These are phyloP conservation scores for Agrilus mali DNA, from an alignment of 2,888 invertebrate species.

Conservation along the genomic window DNA sequence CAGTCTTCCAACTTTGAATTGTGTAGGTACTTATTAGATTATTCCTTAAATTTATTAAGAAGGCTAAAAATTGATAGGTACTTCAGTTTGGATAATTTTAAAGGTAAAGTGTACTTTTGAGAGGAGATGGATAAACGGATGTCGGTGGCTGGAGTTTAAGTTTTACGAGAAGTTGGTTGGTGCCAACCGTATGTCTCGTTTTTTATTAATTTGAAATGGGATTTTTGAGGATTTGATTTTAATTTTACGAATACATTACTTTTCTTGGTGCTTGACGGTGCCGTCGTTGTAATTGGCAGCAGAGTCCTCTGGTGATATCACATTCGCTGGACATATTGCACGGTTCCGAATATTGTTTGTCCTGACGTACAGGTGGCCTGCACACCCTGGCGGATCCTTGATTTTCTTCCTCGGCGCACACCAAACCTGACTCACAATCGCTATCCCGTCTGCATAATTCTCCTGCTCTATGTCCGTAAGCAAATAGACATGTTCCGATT, in stretches of 20 bases:
- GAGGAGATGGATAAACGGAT: too few species aligned
- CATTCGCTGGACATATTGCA: constrained; percentile 75
- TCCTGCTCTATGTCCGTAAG: constrained; percentile 64
- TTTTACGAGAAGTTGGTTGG: too few species aligned
- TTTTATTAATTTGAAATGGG: too few species aligned
- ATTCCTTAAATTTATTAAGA: too few species aligned
- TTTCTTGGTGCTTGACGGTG: constrained; percentile 76
- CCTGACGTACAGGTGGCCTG: constrained; percentile 61
- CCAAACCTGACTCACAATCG: constrained; percentile 72
- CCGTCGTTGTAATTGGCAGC: constrained; percentile 76
- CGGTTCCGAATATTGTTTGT: constrained; percentile 75
- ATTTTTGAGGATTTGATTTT: too few species aligned
- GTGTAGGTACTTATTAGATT: too few species aligned
- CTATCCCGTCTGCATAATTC: constrained; percentile 72
- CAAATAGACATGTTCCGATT: constrained; percentile 52
- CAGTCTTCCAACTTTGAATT: too few species aligned
- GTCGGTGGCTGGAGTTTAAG: too few species aligned
- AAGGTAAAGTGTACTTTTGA: too few species aligned
- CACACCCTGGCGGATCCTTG: constrained; percentile 55
- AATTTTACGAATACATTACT: constrained; percentile 35
- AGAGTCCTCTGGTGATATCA: constrained; percentile 71
- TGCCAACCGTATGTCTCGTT: too few species aligned
- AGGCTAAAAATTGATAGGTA: too few species aligned
- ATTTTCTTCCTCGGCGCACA: constrained; percentile 61
- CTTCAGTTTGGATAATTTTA: too few species aligned